phyloP scores from a whole-genome alignment of 2,797 vertebrate species.

The Lindbergichthys nudifrons region DNA sequence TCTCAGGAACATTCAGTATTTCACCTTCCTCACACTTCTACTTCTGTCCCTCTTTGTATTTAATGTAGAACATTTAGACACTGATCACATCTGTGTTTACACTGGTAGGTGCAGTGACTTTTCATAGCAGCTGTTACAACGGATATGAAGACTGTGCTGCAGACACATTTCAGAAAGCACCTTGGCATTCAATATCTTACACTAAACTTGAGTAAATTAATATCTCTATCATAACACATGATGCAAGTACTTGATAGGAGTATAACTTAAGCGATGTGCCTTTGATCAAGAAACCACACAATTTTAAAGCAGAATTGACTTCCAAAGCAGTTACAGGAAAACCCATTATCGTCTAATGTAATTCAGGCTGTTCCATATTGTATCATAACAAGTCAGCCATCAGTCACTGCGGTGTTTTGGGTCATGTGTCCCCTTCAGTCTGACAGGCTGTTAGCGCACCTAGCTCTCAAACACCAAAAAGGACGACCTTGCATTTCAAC shows the following conservation, averaged over 20 bases:
- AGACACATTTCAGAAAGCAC: neutral
- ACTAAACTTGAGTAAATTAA: neutral
- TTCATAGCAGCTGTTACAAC: neutral
- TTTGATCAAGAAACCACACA: neutral
- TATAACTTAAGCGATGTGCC: neutral
- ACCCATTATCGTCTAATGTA: neutral
- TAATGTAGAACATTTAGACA: neutral
- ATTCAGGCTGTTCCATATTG: neutral
- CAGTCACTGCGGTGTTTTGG: conserved; percentile 36
- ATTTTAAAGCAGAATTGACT: neutral
- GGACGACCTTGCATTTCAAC: neutral
- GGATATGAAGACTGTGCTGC: neutral
- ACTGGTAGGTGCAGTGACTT: neutral
- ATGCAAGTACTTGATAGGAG: neutral
- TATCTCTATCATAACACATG: too few species aligned
- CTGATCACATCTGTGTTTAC: neutral
- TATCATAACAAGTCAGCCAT: conserved; percentile 9
- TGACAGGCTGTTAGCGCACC: conserved; percentile 14
- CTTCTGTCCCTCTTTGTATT: neutral
- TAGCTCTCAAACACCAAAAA: neutral
- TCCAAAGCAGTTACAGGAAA: neutral
- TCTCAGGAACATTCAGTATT: neutral
- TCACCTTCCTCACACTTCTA: conserved; percentile 9
- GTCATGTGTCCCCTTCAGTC: conserved; percentile 8
- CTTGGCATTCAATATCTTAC: neutral